Base-by-base conservation (phyloP, 2,797 vertebrate genomes). In the Myotis findleyi region DNA sequence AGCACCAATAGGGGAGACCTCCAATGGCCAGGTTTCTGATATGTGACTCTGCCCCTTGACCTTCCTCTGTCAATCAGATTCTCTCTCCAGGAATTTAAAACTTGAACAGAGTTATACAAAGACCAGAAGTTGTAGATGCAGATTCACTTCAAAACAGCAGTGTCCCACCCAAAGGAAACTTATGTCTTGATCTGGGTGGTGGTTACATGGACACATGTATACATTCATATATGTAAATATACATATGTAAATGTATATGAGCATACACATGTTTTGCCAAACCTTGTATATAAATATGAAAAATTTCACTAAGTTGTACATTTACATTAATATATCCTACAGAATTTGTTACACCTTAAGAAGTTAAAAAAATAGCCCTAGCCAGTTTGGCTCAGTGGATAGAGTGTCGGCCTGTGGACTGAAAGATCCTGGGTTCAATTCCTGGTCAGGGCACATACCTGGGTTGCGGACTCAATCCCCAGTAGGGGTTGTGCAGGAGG, bases 51-150 rank as follows among this genome's bases (percentile, higher is more conserved):
- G 41, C 25, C 2, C 44, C 30, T 49, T 47, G 47, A 62, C 36
- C 20, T 51, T 66, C 41, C 25, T 72, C 14, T 47, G 11, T 59
- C 44, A 84, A 47, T 49, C 82, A 83, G 49, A 72, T 49, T 95
- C 80, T 83, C 69, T 82, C 33, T 53, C 30, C 33, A 87, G 47
- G 33, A 92, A 92, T 62, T 64, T 92, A 38, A 95, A 92, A 95
- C 73, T 17, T 69, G 62, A 92, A 84, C 16, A 80, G 72, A 86
- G 13, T 87, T 66, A 72, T 12, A 82, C 2, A 68, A 90, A 87
- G 44, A 75, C 33, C 41, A 66, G 57, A 95, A 81, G 41, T 1
- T 90, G 1, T 9, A 91, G 62, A 87, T 41, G n/a, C 33, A 87
- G 64, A 86, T 44, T 84, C 33, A 87, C 41, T 92, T 95, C 76